Percentiles rank a stretch among this genome's conserved stretches.
phyloP scores from a whole-genome alignment of 2,113 vertebrate genomes.

The Chascanopsetta lugubris region DNA sequence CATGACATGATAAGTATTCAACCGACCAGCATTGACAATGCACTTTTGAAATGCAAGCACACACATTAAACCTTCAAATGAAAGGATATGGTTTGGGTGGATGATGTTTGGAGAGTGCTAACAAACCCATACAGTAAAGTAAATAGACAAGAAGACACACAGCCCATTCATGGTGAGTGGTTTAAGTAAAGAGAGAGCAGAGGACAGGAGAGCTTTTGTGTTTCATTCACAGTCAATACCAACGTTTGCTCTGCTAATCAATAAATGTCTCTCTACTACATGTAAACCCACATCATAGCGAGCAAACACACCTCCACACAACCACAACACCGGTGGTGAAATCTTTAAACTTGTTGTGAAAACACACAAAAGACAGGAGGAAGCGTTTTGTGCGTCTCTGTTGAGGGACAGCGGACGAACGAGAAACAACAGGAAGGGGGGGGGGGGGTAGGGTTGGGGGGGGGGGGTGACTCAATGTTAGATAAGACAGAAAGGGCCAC shows the following conservation, averaged over 20 bases:
- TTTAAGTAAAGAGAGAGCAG: neutral
- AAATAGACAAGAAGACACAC: neutral
- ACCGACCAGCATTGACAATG: no score
- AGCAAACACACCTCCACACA: constrained; percentile 10
- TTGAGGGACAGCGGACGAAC: neutral
- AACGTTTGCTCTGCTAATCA: constrained; percentile 56
- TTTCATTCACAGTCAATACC: constrained; percentile 34
- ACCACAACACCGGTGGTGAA: neutral
- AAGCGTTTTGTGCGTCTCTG: constrained; percentile 8
- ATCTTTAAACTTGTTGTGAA: constrained; percentile 29
- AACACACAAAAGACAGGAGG: neutral
- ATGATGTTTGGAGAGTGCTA: neutral
- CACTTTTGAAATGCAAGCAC: no score
- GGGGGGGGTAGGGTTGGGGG: no score
- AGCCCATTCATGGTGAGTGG: neutral
- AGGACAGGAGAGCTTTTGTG: constrained; percentile 28
- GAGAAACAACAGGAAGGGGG: neutral
- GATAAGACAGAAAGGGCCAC: neutral
- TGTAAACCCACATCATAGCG: constrained; percentile 1
- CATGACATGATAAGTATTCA: no score
- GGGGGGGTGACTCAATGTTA: neutral
- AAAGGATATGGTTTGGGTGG: neutral
- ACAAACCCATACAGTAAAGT: neutral
- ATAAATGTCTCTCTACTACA: constrained; percentile 11
- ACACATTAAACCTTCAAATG: no score